Percentiles rank a stretch among this genome's conserved stretches.
Evolutionary conservation across 1,140 invertebrate species (phyloP).

Genomic region (Melipona quadrifasciata): DNA sequence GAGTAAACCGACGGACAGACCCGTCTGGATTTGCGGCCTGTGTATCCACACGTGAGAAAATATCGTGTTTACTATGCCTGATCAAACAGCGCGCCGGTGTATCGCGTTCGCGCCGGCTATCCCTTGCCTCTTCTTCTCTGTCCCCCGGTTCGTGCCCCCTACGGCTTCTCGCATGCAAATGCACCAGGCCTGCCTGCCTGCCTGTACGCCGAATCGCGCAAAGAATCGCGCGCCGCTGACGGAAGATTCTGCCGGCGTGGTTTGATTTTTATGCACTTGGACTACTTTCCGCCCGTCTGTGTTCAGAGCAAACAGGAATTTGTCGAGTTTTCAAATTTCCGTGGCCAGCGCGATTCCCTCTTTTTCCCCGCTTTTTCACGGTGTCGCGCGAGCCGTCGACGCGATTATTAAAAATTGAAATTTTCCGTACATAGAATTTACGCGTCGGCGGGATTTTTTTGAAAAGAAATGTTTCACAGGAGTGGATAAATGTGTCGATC

Average conservation of each 20-base stretch:
- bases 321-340: background rate
- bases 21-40: constrained; percentile 46
- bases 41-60: constrained; percentile 73
- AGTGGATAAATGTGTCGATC: background rate
- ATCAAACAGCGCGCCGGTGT: constrained; percentile 69
- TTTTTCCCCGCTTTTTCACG: background rate
- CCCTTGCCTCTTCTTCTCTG: constrained; percentile 20
- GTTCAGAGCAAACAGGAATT: constrained; percentile 22
- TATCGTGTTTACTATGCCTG: constrained; percentile 73
- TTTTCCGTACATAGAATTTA: too few species aligned
- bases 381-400: background rate
- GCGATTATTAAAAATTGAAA: constrained; percentile 1
- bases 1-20: constrained; percentile 44
- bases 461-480: background rate
- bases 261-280: constrained; percentile 40
- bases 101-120: constrained; percentile 23
- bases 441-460: background rate
- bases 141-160: background rate
- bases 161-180: constrained; percentile 29
- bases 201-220: constrained; percentile 34
- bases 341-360: background rate
- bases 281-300: constrained; percentile 17
- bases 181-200: background rate
- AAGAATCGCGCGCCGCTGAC: constrained; percentile 25
- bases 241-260: background rate